Evolutionary conservation across 1,140 invertebrate species (phyloP).

Genomic region (Penaeus indicus): DNA sequence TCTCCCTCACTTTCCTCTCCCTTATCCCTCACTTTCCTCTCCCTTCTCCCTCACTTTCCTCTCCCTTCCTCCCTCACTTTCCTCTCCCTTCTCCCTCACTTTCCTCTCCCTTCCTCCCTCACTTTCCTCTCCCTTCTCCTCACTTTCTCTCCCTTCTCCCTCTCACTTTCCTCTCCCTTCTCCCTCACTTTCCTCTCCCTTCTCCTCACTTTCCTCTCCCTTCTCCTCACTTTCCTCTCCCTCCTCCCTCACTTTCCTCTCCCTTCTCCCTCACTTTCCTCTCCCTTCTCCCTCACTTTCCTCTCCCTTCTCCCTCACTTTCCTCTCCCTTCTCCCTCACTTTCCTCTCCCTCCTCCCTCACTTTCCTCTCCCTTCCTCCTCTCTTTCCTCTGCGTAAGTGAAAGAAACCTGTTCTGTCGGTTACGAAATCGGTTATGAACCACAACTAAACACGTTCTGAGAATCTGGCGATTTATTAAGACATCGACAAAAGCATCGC

Average conservation of each 20-base stretch:
- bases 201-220: background rate
- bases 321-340: conserved; percentile 1
- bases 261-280: no score
- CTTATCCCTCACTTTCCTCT: background rate
- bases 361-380: background rate
- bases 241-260: no score
- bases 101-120: no score
- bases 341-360: conserved; percentile 10
- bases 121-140: background rate
- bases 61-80: no score
- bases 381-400: background rate
- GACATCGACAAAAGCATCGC: no score
- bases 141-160: background rate
- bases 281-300: background rate
- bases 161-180: no score
- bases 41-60: no score
- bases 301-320: conserved; percentile 16
- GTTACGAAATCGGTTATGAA: no score
- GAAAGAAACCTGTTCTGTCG: background rate
- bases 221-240: no score
- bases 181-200: background rate
- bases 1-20: background rate
- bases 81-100: background rate
- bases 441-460: no score
- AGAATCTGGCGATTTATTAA: no score